Base-by-base conservation (phyloP, 2,113 vertebrate genomes). In the Rhodinocichla rosea region DNA sequence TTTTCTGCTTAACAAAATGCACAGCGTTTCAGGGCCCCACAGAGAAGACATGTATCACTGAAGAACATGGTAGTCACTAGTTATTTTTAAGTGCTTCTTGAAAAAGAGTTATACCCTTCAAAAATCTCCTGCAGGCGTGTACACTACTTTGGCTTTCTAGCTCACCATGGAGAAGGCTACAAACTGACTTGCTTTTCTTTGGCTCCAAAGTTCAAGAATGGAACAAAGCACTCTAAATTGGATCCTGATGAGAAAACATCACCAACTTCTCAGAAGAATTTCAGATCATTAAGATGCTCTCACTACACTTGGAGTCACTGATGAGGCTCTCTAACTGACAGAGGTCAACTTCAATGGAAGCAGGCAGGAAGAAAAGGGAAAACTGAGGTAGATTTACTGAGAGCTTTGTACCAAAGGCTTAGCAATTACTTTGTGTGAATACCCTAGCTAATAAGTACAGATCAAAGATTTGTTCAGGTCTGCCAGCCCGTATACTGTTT, bases 201-300 rank as follows among this genome's bases (percentile, higher is more conserved):
- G 97, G 96, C 96, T 98, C 97, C 96, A 97, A 98, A 98, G 98
- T 98, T 98, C 98, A 98, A 98, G 98, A 98, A 98, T 97, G 98
- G 98, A 99, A 98, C 98, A 99, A 98, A 99, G 98, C 98, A 96
- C 98, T 98, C 98, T 99, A 98, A 99, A 99, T 98, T 99, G 98
- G 98, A 98, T 98, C 98, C 98, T 99, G 98, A 99, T 99, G 98
- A 98, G 98, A 98, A 99, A 99, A 99, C 98, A 98, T 97, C 98
- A 98, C 97, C 97, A 98, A 98, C 97, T 98, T 98, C 97, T 98
- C 98, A 97, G 96, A 98, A 98, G 98, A 98, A 98, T 98, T 98
- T 98, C 98, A 98, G 97, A 98, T 98, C 98, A 98, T 99, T 99
- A 99, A 98, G 97, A 97, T 97, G 94, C 97, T 98, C 97, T 97